Percentiles rank a stretch among this genome's conserved stretches.
phyloP scores from a whole-genome alignment of 2,113 vertebrate species.

The Pseudorhombus dupliciocellatus region DNA sequence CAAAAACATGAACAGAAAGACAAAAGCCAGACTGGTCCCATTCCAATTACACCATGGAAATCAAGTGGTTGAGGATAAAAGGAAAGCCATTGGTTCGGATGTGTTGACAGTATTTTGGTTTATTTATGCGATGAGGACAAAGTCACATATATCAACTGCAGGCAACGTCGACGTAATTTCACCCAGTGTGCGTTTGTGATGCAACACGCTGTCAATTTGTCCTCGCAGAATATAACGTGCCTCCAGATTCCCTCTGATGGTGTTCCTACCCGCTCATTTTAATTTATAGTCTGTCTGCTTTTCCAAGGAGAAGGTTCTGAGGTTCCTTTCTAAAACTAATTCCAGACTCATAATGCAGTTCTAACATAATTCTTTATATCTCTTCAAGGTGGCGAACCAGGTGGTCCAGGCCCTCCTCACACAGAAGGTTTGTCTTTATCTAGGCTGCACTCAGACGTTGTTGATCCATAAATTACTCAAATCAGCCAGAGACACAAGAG shows the following conservation, averaged over 20 bases:
- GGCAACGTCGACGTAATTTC: constrained; percentile 23
- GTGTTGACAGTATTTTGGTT: constrained; percentile 6
- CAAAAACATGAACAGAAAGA: constrained; percentile 5
- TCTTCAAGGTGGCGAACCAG: constrained; percentile 90
- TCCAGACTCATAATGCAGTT: not conserved
- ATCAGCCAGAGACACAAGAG: too few species aligned
- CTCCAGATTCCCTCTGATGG: constrained; percentile 18
- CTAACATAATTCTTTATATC: not conserved
- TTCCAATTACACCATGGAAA: not conserved
- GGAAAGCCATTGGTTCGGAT: not conserved
- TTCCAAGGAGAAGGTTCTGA: constrained; percentile 6
- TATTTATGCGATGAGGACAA: constrained; percentile 17
- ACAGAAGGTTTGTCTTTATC: constrained; percentile 85
- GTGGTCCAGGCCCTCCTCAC: constrained; percentile 94
- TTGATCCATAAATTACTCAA: not conserved
- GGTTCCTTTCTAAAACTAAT: not conserved
- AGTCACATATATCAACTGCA: constrained; percentile 4
- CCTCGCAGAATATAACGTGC: constrained; percentile 6
- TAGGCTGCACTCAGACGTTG: not conserved
- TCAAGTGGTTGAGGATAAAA: not conserved
- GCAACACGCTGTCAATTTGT: constrained; percentile 49
- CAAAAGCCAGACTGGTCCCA: not conserved
- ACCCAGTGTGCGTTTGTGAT: constrained; percentile 35
- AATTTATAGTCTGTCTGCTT: not conserved
- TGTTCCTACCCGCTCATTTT: constrained; percentile 12